These are phyloP conservation scores for Neosalanx taihuensis DNA, from an alignment of 2,797 vertebrate genomes.

Conservation along the genomic window DNA sequence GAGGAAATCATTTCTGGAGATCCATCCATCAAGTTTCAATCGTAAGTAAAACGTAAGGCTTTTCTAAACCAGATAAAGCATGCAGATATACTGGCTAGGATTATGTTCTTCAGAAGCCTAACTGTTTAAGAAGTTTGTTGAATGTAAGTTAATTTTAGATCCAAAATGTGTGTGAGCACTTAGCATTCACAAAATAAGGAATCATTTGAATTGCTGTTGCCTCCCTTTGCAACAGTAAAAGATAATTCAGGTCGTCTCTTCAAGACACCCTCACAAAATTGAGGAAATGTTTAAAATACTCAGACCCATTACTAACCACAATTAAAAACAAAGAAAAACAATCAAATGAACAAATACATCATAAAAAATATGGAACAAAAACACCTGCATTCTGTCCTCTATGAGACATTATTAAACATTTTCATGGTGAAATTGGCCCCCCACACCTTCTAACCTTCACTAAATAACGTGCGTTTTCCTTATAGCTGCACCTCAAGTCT, in stretches of 20 bases:
- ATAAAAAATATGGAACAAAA: background rate
- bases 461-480: background rate
- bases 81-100: constrained; percentile 1
- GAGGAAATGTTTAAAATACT: constrained; percentile 14
- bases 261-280: constrained; percentile 5
- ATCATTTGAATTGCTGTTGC: background rate
- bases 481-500: background rate
- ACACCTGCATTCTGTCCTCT: background rate
- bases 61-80: background rate
- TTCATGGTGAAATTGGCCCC: background rate
- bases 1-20: background rate
- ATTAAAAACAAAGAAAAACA: constrained; percentile 7
- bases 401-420: too few species aligned
- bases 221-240: background rate
- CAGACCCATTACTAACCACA: constrained; percentile 10
- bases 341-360: background rate
- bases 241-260: background rate
- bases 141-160: background rate
- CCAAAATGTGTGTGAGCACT: background rate
- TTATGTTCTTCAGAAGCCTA: background rate
- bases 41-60: background rate
- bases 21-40: background rate
- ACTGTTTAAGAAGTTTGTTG: background rate
- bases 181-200: background rate
- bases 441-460: background rate